Conservation (phyloP, 1,140 invertebrate genomes). For the Drosophila parvula region DNA sequence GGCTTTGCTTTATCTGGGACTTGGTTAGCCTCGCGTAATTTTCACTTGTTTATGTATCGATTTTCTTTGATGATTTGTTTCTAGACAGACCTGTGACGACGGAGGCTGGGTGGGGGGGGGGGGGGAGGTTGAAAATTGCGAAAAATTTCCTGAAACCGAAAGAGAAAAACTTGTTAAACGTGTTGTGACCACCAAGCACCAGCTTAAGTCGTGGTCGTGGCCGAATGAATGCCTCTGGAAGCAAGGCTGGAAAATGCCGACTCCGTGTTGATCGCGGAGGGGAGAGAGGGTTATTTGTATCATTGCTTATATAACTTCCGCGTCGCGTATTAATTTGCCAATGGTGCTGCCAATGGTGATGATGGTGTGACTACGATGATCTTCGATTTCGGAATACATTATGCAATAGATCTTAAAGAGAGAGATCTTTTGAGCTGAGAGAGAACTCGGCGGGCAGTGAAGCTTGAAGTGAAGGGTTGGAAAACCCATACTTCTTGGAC, state of each 20-base stretch:
- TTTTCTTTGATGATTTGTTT: constrained; percentile 42
- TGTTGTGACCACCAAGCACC: constrained; percentile 55
- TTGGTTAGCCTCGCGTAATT: constrained; percentile 28
- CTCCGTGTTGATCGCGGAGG: not conserved
- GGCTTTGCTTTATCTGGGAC: constrained; percentile 2
- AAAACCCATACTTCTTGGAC: not conserved
- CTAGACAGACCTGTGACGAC: constrained; percentile 6
- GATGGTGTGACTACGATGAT: constrained; percentile 63
- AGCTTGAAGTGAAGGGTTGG: not conserved
- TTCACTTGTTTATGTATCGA: constrained; percentile 46
- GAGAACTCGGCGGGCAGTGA: not conserved
- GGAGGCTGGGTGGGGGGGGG: constrained; percentile 12
- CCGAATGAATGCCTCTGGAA: not conserved
- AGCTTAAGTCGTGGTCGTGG: constrained; percentile 27
- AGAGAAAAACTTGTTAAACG: constrained; percentile 75
- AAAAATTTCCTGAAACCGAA: constrained; percentile 77
- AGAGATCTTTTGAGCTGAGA: constrained; percentile 16
- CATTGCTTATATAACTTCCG: constrained; percentile 76
- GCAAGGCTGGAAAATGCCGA: constrained; percentile 59
- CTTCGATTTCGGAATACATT: constrained; percentile 37
- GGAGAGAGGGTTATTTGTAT: constrained; percentile 43
- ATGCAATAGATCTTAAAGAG: constrained; percentile 46
- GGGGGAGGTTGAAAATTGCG: too few relatives aligned
- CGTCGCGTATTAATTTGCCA: constrained; percentile 64
- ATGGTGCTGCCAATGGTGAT: constrained; percentile 36